Conservation (phyloP, 2,113 vertebrate species). For the Cisticola juncidis region DNA sequence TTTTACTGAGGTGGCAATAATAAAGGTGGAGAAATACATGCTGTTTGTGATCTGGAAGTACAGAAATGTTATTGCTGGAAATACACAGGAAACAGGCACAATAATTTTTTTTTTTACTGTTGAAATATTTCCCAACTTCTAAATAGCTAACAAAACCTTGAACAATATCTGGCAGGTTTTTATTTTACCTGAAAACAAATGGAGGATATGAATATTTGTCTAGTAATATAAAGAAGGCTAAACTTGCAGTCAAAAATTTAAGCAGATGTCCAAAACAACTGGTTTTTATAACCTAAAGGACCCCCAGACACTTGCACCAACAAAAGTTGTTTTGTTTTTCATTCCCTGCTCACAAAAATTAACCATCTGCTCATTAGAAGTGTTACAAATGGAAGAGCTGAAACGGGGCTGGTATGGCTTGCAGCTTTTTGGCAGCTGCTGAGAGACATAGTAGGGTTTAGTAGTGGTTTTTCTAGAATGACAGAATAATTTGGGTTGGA, state of each 20-base stretch:
- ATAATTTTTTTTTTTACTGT: neutral
- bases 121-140: neutral
- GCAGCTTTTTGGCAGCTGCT: conserved; percentile 42
- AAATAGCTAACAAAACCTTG: neutral
- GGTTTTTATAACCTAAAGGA: neutral
- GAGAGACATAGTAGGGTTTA: neutral
- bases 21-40: neutral
- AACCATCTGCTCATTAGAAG: conserved; percentile 35
- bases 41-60: neutral
- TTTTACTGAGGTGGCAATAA: neutral
- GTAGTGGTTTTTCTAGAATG: neutral
- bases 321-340: conserved; percentile 12
- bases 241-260: neutral
- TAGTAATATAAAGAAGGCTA: neutral
- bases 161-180: conserved; percentile 7
- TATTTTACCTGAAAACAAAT: conserved; percentile 28
- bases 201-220: conserved; percentile 4
- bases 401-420: neutral
- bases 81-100: neutral
- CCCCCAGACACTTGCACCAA: neutral
- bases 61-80: neutral
- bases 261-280: neutral
- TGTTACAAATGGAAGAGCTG: neutral
- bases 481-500: neutral
- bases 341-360: neutral